These are phyloP conservation scores for Gambusia yucatana DNA, from an alignment of 2,797 vertebrate genomes.

Conservation along the genomic window DNA sequence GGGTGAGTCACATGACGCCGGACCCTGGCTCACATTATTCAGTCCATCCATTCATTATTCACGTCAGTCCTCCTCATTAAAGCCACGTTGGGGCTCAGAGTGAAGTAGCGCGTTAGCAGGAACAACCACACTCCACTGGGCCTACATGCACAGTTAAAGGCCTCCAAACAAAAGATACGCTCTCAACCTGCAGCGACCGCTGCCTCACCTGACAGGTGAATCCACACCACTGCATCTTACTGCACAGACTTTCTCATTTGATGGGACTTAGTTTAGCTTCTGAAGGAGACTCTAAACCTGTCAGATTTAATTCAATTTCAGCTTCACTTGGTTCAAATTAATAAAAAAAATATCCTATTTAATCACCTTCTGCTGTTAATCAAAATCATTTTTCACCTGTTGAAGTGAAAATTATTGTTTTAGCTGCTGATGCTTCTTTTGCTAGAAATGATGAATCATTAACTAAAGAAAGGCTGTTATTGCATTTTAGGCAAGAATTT, in stretches of 20 bases:
- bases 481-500: too few species aligned
- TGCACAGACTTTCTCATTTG: not conserved
- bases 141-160: slow-evolving; percentile 42
- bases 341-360: too few species aligned
- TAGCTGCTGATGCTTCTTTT: too few species aligned
- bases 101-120: slow-evolving; percentile 35
- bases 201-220: not conserved
- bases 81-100: slow-evolving; percentile 45
- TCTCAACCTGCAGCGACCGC: slow-evolving; percentile 6
- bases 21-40: slow-evolving; percentile 43
- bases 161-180: slow-evolving; percentile 8
- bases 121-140: slow-evolving; percentile 51
- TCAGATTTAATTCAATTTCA: not conserved
- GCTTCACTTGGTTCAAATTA: too few species aligned
- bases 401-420: too few species aligned
- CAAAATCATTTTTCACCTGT: too few species aligned
- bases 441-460: too few species aligned
- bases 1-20: slow-evolving; percentile 82
- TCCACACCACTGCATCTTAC: not conserved
- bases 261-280: not conserved
- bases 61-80: slow-evolving; percentile 59
- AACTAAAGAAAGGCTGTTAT: too few species aligned
- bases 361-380: too few species aligned
- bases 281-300: not conserved
- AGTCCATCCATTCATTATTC: slow-evolving; percentile 66